Evolutionary conservation across 2,113 vertebrate genomes (phyloP).

Genomic region (Amazona guildingii): DNA sequence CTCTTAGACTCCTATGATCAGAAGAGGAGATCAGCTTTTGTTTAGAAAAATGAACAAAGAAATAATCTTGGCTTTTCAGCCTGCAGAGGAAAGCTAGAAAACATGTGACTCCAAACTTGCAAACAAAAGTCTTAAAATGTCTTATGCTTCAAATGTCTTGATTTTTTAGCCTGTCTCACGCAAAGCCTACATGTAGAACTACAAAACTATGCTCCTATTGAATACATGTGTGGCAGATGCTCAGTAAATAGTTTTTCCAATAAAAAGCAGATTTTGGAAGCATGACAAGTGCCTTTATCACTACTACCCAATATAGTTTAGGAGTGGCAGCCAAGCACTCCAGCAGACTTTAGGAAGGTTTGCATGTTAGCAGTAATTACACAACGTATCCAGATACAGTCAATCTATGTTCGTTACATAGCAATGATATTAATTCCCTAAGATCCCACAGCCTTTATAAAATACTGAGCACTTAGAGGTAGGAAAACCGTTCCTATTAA

Average conservation of each 20-base stretch:
- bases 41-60: background rate
- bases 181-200: background rate
- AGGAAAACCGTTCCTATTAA: slow-evolving; percentile 8
- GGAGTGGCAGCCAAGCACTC: background rate
- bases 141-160: background rate
- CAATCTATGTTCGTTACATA: background rate
- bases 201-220: background rate
- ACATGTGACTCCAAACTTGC: background rate
- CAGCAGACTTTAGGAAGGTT: background rate
- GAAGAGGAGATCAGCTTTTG: background rate
- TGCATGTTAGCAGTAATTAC: background rate
- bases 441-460: slow-evolving; percentile 16
- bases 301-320: background rate
- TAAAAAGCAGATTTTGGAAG: background rate
- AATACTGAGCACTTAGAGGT: background rate
- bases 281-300: background rate
- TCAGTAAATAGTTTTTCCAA: background rate
- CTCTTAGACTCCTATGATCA: background rate
- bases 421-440: background rate
- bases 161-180: background rate
- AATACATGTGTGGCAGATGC: background rate
- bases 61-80: background rate
- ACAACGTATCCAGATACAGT: background rate
- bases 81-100: background rate
- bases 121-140: background rate